Evolutionary conservation across 2,888 invertebrate genomes (phyloP).

Genomic region (Drosophila quinaria): DNA sequence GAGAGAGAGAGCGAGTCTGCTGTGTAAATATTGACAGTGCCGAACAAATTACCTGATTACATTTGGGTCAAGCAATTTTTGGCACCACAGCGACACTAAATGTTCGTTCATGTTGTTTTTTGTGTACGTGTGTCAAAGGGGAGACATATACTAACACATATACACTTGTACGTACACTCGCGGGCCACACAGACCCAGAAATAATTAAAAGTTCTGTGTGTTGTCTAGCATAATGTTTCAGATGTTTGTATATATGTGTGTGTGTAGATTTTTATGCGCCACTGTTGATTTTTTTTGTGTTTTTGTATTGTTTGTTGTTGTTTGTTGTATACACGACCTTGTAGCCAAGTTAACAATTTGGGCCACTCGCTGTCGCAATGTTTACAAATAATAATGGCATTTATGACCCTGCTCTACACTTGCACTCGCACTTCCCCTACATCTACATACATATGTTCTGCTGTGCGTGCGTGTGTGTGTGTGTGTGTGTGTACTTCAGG

Average conservation of each 20-base stretch:
- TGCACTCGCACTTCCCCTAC: constrained; percentile 20
- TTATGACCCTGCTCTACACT: constrained; percentile 73
- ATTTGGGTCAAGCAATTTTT: constrained; percentile 76
- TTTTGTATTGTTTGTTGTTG: constrained; percentile 21
- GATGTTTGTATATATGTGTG: constrained; percentile 12
- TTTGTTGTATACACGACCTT: constrained; percentile 61
- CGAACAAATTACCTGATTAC: constrained; percentile 77
- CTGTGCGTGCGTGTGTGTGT: constrained; percentile 8
- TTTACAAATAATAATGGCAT: constrained; percentile 80
- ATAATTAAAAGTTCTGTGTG: constrained; percentile 77
- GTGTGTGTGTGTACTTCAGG: constrained; percentile 53
- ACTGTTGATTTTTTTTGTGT: constrained; percentile 28
- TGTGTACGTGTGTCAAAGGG: constrained; percentile 40
- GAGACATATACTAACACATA: constrained; percentile 16
- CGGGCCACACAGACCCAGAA: constrained; percentile 57
- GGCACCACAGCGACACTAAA: constrained; percentile 52
- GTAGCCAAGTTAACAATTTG: constrained; percentile 76
- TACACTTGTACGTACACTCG: constrained; percentile 43
- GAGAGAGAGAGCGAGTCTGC: constrained; percentile 24
- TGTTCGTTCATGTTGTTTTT: constrained; percentile 51
- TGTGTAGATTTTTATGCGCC: constrained; percentile 25
- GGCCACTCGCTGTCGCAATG: constrained; percentile 76
- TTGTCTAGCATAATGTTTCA: constrained; percentile 62
- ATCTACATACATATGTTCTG: constrained; percentile 37
- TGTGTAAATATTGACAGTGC: constrained; percentile 69